Percentiles rank a stretch among this genome's conserved stretches.
These are phyloP conservation scores for Pelecanus crispus DNA, from an alignment of 2,113 vertebrate genomes.

Conservation along the genomic window DNA sequence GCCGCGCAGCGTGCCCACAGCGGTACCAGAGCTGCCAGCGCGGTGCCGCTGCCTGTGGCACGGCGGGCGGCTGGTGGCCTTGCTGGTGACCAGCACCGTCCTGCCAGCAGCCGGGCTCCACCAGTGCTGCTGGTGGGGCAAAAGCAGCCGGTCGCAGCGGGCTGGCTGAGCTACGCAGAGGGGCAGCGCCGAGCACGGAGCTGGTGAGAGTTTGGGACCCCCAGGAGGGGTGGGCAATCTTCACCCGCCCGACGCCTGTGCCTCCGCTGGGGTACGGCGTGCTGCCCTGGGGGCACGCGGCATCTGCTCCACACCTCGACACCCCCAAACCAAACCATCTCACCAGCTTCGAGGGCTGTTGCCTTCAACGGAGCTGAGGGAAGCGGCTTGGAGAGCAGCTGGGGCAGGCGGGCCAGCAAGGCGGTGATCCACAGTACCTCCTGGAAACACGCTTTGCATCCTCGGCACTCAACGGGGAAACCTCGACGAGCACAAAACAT, in stretches of 20 bases:
- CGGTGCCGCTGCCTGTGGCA: accelerated
- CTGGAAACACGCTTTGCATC: not conserved
- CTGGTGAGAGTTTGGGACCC: not conserved
- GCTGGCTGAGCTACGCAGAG: not conserved
- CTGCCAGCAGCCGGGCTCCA: not conserved
- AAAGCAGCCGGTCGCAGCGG: accelerated
- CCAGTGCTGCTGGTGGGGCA: not conserved
- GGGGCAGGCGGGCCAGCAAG: not conserved
- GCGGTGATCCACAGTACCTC: not conserved
- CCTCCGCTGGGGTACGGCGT: accelerated
- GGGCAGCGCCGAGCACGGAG: accelerated
- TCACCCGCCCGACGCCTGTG: accelerated
- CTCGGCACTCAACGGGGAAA: slow-evolving; percentile 44
- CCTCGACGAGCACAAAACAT: slow-evolving; percentile 53
- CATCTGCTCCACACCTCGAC: not conserved
- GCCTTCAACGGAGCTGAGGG: not conserved
- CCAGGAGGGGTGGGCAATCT: not conserved
- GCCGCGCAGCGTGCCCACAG: accelerated
- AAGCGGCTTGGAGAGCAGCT: not conserved
- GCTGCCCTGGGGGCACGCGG: not conserved
- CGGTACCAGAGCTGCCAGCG: not conserved
- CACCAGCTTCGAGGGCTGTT: not conserved
- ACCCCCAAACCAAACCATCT: not conserved
- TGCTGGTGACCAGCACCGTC: not conserved
- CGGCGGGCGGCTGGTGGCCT: accelerated